Evolutionary conservation across 1,140 invertebrate species (phyloP), one percentile per base, ranked within the genome.

Genomic region (Metaphire vulgaris): DNA sequence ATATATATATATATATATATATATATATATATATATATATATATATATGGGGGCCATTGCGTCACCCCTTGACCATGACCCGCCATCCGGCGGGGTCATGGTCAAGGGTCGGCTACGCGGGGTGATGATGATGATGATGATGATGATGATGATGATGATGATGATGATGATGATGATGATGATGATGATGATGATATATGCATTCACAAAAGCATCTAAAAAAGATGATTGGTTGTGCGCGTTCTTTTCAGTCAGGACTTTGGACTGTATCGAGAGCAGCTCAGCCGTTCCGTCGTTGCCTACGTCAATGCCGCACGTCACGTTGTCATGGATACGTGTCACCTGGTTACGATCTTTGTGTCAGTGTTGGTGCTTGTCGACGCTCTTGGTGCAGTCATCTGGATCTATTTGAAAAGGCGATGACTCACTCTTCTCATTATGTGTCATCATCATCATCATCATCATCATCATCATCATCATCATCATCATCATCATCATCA

Each of bases 381-480:
- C 56, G 74, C 74, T 28, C 77, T 78, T 0, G 74, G 77, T 69
- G 65, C 64, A n/a, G 77, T 78, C 41, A 34, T 72, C 29, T 78
- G 77, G 77, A 78, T 78, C 34, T 78, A 78, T 33, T 65, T 78
- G 29, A 69, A 75, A 34, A 74, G 74, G 77, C 75, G 21, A 56
- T 21, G 21, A 21, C 6, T 12, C 41, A 56, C 41, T 56, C 41
- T 56, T 6, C 41, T 21, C 41, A 56, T 21, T 12, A 6, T 12
- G 41, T 56, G 41, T 6, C 21, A 21, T 56, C 6, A 56, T 6
- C 6, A 12, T 56, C 41, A 21, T 12, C 21, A 12, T 56, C 6
- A 56, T 6, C 6, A 56, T 21, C 6, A 6, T 6, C 6, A 56
- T 56, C 6, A 56, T 56, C 41, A 12, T 12, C 6, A 56, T 21